These are phyloP conservation scores for Ophion ellenae DNA, from an alignment of 2,888 invertebrate species.

Conservation along the genomic window DNA sequence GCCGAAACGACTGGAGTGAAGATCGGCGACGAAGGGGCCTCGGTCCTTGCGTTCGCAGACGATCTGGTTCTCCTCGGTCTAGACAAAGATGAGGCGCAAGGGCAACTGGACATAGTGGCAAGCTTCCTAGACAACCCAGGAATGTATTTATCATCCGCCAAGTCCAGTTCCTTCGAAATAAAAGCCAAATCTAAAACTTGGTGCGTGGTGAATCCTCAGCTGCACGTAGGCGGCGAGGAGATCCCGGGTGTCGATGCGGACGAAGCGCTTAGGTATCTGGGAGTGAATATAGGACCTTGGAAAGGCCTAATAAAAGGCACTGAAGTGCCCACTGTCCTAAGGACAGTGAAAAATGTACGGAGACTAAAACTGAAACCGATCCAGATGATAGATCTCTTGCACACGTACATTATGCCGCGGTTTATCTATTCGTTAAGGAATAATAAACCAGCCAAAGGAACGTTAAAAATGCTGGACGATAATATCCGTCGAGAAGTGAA, in stretches of 20 bases:
- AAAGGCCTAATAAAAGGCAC: too few species aligned
- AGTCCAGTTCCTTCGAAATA: slow-evolving; percentile 55
- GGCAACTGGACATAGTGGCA: slow-evolving; percentile 19
- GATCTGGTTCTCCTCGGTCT: slow-evolving; percentile 58
- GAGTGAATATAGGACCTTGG: too few species aligned
- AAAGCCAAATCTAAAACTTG: slow-evolving; percentile 17
- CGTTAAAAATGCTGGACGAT: too few species aligned
- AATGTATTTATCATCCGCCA: slow-evolving; percentile 56
- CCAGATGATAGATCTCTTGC: too few species aligned
- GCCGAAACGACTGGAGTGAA: background rate
- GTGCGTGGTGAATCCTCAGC: slow-evolving; percentile 43
- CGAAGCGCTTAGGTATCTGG: slow-evolving; percentile 28
- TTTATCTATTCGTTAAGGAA: too few species aligned
- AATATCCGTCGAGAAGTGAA: slow-evolving; percentile 48
- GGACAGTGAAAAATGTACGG: too few species aligned
- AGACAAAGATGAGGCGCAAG: background rate
- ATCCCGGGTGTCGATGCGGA: background rate
- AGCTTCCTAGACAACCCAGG: background rate
- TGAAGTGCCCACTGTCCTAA: too few species aligned
- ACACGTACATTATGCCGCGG: too few species aligned
- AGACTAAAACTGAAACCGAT: too few species aligned
- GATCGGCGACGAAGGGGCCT: background rate
- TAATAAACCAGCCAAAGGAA: too few species aligned
- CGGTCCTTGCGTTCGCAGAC: slow-evolving; percentile 66
- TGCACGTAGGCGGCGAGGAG: background rate